These are phyloP conservation scores for Drosophila eugracilis DNA, from an alignment of 1,140 invertebrate species.

Conservation along the genomic window DNA sequence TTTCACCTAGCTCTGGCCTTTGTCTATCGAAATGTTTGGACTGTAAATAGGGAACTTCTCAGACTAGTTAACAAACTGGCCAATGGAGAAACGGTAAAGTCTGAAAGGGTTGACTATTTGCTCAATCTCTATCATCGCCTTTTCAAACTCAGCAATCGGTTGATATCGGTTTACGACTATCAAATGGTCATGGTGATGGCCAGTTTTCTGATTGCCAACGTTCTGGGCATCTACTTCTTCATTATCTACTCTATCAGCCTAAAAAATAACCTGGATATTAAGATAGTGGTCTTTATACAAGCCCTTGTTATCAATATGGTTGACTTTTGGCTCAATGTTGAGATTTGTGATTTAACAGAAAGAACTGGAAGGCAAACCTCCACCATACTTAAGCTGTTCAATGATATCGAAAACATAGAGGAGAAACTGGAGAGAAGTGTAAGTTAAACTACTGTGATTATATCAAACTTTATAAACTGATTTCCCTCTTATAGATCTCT, in stretches of 20 bases:
- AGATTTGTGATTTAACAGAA: constrained; percentile 40
- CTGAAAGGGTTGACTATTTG: background rate
- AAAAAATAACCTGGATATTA: background rate
- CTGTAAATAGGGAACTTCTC: constrained; percentile 35
- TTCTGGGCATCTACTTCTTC: constrained; percentile 3
- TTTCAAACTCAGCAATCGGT: background rate
- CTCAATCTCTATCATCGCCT: background rate
- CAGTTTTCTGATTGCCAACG: background rate
- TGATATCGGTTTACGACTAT: background rate
- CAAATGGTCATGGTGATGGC: constrained; percentile 1
- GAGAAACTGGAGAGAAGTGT: constrained; percentile 29
- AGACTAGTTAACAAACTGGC: constrained; percentile 7
- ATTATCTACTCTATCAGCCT: constrained; percentile 1
- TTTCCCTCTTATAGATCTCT: background rate
- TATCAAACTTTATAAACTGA: background rate
- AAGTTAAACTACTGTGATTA: background rate
- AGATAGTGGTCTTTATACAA: background rate
- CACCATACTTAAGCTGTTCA: constrained; percentile 44
- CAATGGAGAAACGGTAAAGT: background rate
- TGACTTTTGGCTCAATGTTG: constrained; percentile 57
- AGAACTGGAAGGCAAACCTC: constrained; percentile 26
- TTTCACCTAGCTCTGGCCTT: constrained; percentile 38
- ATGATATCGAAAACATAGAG: constrained; percentile 16
- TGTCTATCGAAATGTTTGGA: constrained; percentile 51
- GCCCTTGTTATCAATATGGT: constrained; percentile 30